phyloP scores from a whole-genome alignment of 30 jellyfish, hydroid and myxozoan genomes.

The Cassiopea andromeda region DNA sequence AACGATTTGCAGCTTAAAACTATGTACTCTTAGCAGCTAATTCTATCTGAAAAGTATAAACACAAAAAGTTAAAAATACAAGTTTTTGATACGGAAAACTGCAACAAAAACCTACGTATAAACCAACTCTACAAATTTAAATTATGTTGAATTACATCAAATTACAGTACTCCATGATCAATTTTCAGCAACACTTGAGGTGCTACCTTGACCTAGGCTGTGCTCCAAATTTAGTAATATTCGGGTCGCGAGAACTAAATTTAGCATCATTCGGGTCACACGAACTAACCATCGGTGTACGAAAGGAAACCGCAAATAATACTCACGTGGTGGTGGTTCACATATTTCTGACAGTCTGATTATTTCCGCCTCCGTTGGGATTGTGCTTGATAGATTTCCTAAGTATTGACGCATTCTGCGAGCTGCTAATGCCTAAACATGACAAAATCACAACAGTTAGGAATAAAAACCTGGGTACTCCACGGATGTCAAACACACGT shows the following conservation, averaged over 20 bases:
- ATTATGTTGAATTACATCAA: background rate
- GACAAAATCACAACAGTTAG: background rate
- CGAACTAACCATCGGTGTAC: background rate
- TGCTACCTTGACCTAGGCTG: background rate
- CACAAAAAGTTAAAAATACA: no score
- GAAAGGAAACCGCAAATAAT: background rate
- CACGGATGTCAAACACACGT: no score
- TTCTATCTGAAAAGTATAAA: no score
- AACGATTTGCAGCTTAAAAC: no score
- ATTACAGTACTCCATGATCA: no score
- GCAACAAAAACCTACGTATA: no score
- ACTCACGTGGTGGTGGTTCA: constrained; percentile 91
- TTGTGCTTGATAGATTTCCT: constrained; percentile 66
- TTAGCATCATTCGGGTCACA: background rate
- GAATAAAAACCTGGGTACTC: no score
- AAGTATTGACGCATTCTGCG: constrained; percentile 93
- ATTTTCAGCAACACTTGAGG: background rate
- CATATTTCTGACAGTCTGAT: constrained; percentile 79
- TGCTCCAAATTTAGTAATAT: no score
- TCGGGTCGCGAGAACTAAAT: background rate
- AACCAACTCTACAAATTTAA: background rate
- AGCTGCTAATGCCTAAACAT: constrained; percentile 63
- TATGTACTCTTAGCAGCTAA: no score
- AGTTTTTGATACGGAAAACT: no score
- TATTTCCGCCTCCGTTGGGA: constrained; percentile 73